A percentile compares a stretch with the other conserved stretches of the same genome.
Evolutionary conservation across 2,888 invertebrate genomes (phyloP).

Genomic region (Philopedon plagiatum): DNA sequence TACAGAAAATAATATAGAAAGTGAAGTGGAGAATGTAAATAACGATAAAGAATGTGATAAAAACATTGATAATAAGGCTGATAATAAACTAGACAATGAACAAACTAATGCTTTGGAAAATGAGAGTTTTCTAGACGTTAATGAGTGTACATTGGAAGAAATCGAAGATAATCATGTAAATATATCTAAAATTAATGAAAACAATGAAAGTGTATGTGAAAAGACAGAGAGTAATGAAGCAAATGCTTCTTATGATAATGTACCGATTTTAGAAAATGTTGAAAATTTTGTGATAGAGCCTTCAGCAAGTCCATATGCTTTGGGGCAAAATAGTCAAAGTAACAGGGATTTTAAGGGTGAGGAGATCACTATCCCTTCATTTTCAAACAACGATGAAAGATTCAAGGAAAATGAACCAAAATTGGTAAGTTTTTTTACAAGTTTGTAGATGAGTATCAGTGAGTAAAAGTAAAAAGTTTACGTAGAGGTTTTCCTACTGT

Average conservation of each 20-base stretch:
- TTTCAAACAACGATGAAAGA: not conserved
- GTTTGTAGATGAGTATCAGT: no score
- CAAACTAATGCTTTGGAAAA: conserved; percentile 17
- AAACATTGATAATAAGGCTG: conserved; percentile 33
- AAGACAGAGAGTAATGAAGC: conserved; percentile 30
- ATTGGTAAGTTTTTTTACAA: not conserved
- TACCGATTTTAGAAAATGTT: not conserved
- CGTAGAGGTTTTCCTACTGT: not conserved
- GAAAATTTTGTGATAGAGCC: conserved; percentile 34
- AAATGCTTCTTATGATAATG: conserved; percentile 14
- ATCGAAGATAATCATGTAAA: conserved; percentile 12
- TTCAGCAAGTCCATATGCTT: conserved; percentile 11
- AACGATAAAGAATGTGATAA: conserved; percentile 39
- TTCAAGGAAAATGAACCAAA: not conserved
- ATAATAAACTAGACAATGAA: conserved; percentile 29
- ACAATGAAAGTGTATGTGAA: not conserved
- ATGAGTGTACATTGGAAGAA: not conserved
- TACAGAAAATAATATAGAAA: conserved; percentile 15
- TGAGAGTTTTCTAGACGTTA: conserved; percentile 20
- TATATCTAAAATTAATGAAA: conserved; percentile 26
- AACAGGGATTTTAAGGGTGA: not conserved
- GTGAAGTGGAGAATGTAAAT: conserved; percentile 25
- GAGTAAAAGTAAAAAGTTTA: no score
- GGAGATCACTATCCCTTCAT: not conserved
- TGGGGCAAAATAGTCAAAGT: not conserved